Conservation (phyloP, 2,797 vertebrate genomes). For the Gobionotothen gibberifrons region DNA sequence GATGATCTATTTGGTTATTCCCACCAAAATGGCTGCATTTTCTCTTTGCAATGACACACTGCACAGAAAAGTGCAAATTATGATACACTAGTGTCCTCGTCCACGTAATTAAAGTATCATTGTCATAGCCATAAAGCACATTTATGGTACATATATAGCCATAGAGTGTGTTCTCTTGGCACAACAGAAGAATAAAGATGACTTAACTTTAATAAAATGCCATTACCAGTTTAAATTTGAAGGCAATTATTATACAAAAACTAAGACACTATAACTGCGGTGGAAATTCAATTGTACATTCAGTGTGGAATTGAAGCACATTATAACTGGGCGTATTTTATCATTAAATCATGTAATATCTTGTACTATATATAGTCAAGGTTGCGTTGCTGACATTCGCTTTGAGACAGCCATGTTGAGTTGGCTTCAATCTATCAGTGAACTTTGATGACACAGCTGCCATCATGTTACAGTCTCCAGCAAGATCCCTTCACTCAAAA, state of each 20-base stretch:
- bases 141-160: not conserved
- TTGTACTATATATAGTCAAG: slow-evolving; percentile 12
- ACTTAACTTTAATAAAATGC: slow-evolving; percentile 8
- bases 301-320: not conserved
- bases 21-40: not conserved
- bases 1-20: slow-evolving; percentile 17
- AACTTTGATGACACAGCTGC: slow-evolving; percentile 29
- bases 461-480: not conserved
- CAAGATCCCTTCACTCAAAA: not conserved
- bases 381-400: slow-evolving; percentile 4
- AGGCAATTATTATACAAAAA: not conserved
- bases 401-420: slow-evolving; percentile 4
- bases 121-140: not conserved
- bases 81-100: not conserved
- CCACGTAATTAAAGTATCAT: not conserved
- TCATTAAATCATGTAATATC: not conserved
- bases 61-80: not conserved
- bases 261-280: not conserved
- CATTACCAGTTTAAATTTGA: not conserved
- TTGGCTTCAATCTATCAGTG: slow-evolving; percentile 14
- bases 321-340: not conserved
- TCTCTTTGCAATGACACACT: not conserved
- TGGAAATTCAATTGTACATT: not conserved
- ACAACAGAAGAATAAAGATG: not conserved
- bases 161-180: not conserved